Percentiles rank a stretch among this genome's conserved stretches.
Evolutionary conservation across 92 coral and sea anemone genomes (phyloP).

Genomic region (Parazoanthus darwini): DNA sequence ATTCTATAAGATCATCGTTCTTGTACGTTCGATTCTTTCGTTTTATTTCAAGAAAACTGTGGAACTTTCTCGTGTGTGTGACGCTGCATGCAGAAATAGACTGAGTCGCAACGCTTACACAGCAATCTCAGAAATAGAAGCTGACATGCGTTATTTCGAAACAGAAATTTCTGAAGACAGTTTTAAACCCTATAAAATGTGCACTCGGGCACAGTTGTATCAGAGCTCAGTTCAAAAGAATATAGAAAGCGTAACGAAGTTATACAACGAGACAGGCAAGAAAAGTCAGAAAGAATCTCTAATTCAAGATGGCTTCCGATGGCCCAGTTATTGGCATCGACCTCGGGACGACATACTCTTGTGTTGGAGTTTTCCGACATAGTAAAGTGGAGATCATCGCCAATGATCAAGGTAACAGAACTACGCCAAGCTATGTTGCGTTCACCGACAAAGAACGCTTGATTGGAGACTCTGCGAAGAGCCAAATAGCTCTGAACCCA

Average conservation of each 20-base stretch:
- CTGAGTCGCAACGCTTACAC: neutral
- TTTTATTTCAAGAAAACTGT: slow-evolving; percentile 18
- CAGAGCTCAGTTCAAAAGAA: slow-evolving; percentile 9
- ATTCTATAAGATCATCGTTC: neutral
- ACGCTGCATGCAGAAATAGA: slow-evolving; percentile 4
- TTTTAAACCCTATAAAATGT: slow-evolving; percentile 1
- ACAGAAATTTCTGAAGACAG: slow-evolving; percentile 1
- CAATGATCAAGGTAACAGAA: slow-evolving; percentile 95
- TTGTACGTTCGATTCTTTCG: slow-evolving; percentile 18
- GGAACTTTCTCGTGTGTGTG: neutral
- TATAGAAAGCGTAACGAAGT: slow-evolving; percentile 1
- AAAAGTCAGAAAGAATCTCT: neutral
- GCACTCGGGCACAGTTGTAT: neutral
- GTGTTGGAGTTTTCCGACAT: slow-evolving; percentile 97
- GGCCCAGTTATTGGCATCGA: slow-evolving; percentile 93
- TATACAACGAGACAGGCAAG: slow-evolving; percentile 7
- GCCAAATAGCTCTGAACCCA: slow-evolving; percentile 92
- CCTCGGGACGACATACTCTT: slow-evolving; percentile 96
- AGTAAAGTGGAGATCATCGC: slow-evolving; percentile 97
- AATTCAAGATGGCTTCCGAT: slow-evolving; percentile 55
- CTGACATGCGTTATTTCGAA: slow-evolving; percentile 6
- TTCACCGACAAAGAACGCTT: slow-evolving; percentile 91
- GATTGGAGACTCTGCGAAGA: slow-evolving; percentile 93
- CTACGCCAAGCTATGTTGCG: slow-evolving; percentile 96
- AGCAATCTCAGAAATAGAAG: slow-evolving; percentile 13